phyloP scores from a whole-genome alignment of 1,140 invertebrate genomes.

The Eueides isabella region DNA sequence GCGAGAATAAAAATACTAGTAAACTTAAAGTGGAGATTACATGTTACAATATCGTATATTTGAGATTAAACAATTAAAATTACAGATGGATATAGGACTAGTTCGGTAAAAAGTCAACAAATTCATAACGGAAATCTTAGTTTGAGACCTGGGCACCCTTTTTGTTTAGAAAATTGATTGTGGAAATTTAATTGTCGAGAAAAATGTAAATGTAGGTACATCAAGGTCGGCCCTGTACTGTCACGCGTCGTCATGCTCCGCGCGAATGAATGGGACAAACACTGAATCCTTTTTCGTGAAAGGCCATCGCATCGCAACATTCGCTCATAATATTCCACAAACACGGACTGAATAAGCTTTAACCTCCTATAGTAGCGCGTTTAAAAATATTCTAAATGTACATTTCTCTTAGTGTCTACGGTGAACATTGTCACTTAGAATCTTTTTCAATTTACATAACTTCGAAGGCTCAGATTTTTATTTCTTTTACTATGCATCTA shows the following conservation, averaged over 20 bases:
- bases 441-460: not conserved
- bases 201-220: not conserved
- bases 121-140: too few relatives aligned
- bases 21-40: not conserved
- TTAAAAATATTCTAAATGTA: constrained; percentile 22
- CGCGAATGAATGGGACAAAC: constrained; percentile 69
- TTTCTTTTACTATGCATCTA: not conserved
- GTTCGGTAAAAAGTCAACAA: too few relatives aligned
- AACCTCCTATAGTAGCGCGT: constrained; percentile 21
- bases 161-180: too few relatives aligned
- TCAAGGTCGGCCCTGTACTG: constrained; percentile 53
- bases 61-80: not conserved
- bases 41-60: not conserved
- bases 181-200: too few relatives aligned
- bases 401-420: not conserved
- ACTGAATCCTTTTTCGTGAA: constrained; percentile 70
- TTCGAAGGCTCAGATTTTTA: not conserved
- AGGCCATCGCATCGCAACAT: constrained; percentile 59
- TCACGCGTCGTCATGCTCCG: constrained; percentile 48
- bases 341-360: constrained; percentile 34
- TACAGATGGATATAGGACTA: not conserved
- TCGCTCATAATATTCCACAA: constrained; percentile 48
- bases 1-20: not conserved
- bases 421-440: not conserved
- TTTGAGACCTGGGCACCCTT: too few relatives aligned